phyloP scores from a whole-genome alignment of 2,797 vertebrate genomes.

The Cyclura pinguis region DNA sequence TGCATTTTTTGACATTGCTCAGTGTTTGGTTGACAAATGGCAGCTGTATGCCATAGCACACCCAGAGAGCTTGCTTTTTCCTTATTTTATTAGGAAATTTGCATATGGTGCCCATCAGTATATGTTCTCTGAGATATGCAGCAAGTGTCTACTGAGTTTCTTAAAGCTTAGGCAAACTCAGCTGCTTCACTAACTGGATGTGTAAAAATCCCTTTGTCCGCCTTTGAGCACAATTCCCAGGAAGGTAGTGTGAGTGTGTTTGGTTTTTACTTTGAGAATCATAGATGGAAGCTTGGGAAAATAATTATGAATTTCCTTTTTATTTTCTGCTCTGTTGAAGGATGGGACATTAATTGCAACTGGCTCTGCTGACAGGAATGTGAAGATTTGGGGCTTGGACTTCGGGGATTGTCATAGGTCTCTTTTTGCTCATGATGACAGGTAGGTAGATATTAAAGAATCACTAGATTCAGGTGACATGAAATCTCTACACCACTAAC shows the following conservation, averaged over 20 bases:
- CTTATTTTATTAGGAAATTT: neutral
- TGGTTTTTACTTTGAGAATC: neutral
- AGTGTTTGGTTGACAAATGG: neutral
- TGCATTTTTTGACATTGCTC: neutral
- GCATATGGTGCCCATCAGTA: neutral
- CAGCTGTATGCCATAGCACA: conserved; percentile 3
- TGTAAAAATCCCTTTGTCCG: neutral
- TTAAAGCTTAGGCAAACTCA: neutral
- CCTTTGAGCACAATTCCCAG: neutral
- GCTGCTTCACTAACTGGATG: neutral
- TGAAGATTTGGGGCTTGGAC: conserved; percentile 98
- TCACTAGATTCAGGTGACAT: neutral
- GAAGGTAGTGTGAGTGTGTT: too few species aligned
- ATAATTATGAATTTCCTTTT: neutral
- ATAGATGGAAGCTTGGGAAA: too few species aligned
- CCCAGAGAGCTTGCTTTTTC: neutral
- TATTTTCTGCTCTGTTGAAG: conserved; percentile 71
- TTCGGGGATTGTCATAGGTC: conserved; percentile 98
- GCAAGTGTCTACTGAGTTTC: neutral
- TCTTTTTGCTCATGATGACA: conserved; percentile 98
- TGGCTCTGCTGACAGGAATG: conserved; percentile 95
- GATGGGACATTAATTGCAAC: conserved; percentile 92
- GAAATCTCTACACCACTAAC: too few species aligned
- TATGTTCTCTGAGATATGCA: neutral
- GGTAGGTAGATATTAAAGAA: conserved; percentile 76